Conservation (phyloP, 2,888 invertebrate species). For the Rambutsinella grinnellia region DNA sequence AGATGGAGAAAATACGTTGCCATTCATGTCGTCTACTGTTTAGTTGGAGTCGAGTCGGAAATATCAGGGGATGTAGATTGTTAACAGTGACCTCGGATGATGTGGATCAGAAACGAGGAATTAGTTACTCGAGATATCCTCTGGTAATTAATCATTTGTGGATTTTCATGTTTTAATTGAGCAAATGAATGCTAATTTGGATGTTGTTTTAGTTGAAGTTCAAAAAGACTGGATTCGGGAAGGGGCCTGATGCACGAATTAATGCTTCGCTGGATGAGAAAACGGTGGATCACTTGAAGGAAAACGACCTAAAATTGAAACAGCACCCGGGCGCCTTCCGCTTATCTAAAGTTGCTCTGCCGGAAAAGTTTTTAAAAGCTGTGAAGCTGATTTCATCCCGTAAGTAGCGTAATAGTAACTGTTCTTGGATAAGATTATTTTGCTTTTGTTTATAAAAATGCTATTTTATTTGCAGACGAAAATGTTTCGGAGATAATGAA, state of each 20-base stretch:
- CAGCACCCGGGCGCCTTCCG: constrained; percentile 81
- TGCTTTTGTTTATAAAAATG: too few species aligned
- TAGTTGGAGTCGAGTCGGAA: too few species aligned
- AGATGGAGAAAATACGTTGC: too few species aligned
- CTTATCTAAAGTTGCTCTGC: constrained; percentile 73
- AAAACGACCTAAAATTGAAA: constrained; percentile 75
- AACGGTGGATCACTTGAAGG: constrained; percentile 67
- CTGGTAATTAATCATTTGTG: too few species aligned
- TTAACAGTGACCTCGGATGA: too few species aligned
- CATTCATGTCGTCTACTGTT: too few species aligned
- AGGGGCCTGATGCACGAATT: constrained; percentile 41
- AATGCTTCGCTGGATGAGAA: constrained; percentile 41
- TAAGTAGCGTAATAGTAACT: constrained; percentile 66
- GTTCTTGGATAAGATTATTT: constrained; percentile 6
- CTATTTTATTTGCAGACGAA: constrained; percentile 71
- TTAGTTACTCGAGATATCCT: too few species aligned
- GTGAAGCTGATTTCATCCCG: constrained; percentile 73
- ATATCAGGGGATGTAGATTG: too few species aligned
- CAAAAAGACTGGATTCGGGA: constrained; percentile 49
- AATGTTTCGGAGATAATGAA: constrained; percentile 73
- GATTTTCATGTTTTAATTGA: too few species aligned
- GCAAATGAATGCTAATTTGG: too few species aligned
- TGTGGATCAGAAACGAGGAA: too few species aligned
- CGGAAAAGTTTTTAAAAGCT: constrained; percentile 75
- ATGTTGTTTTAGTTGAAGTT: too few species aligned